These are phyloP conservation scores for Papilio polyxenes DNA, from an alignment of 1,140 invertebrate genomes.

Conservation along the genomic window DNA sequence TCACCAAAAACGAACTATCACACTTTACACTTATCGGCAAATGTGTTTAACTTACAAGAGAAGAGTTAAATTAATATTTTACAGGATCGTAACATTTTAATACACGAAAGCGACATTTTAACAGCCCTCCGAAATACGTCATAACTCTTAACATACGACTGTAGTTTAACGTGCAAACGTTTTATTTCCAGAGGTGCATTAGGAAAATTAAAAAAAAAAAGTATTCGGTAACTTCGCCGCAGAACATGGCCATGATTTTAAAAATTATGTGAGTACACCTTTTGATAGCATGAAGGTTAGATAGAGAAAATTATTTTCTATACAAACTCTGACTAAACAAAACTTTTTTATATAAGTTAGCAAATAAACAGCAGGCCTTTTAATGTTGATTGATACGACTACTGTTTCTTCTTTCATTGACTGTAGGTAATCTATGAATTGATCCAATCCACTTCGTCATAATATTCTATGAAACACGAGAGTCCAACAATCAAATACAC, in stretches of 20 bases:
- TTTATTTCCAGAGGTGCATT: background rate
- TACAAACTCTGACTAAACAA: no score
- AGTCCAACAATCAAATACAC: no score
- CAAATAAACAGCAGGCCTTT: no score
- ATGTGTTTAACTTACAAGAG: background rate
- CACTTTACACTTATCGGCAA: background rate
- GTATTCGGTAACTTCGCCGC: background rate
- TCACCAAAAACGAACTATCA: background rate
- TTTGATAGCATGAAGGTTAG: background rate
- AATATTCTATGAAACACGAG: no score
- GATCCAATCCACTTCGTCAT: no score
- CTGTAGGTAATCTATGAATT: no score
- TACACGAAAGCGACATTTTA: background rate
- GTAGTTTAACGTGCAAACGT: background rate
- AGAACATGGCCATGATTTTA: background rate
- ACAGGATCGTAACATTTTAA: conserved; percentile 7
- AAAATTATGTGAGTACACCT: background rate
- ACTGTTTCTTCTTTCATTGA: no score
- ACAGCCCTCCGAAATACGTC: background rate
- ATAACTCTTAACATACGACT: conserved; percentile 14
- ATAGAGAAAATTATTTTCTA: background rate
- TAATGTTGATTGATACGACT: no score
- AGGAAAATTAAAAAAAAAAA: conserved; percentile 24
- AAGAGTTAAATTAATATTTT: background rate
- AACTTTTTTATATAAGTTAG: no score